Base-by-base conservation (phyloP, 2,797 vertebrate genomes). In the Rhinatrema bivittatum region DNA sequence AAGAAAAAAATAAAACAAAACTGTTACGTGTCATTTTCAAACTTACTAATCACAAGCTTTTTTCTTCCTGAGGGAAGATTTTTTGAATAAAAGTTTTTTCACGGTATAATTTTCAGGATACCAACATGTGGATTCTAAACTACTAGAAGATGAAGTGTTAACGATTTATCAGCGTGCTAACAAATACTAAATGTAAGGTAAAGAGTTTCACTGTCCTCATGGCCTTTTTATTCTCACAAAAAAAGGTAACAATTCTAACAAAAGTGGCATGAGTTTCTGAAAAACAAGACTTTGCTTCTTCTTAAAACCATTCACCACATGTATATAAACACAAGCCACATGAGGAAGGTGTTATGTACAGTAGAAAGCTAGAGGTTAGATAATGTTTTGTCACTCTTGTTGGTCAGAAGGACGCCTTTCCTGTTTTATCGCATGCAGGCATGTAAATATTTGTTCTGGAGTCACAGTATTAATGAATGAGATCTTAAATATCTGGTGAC, bases 361-460 rank as follows among this genome's bases (percentile, higher is more conserved):
- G 92, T 90, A 93, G 98, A 98, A 91, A 90, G 86, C 70, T 87
- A 87, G 83, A 68, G 50, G 68, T 91, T 97, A 97, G 94, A 86
- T 87, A 85, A 84, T 65, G 83, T 93, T 96, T 91, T 94, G 93
- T 94, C 93, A 93, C 89, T 85, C 81, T n/a, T 95, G 85, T 89
- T 93, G 90, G 80, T 98, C 88, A 87, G 85, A 92, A 95, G 87
- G 88, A 91, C 86, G 86, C 85, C 94, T 92, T 93, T 96, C 90
- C 92, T 91, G 91, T 93, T 92, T 93, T 91, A 94, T 94, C 87
- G 95, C 95, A 99, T 99, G 95, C 94, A 95, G 95, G 95, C 95
- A 99, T 99, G 95, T 99, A 95, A 93, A 99, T 97, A 96, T 99
- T 95, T 94, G 95, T 99, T 90, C 90, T 95, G 90, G 88, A 94